A percentile compares a stretch with the other conserved stretches of the same genome.
These are phyloP conservation scores for Phoenicopterus ruber DNA, from an alignment of 2,113 vertebrate genomes.

Conservation along the genomic window DNA sequence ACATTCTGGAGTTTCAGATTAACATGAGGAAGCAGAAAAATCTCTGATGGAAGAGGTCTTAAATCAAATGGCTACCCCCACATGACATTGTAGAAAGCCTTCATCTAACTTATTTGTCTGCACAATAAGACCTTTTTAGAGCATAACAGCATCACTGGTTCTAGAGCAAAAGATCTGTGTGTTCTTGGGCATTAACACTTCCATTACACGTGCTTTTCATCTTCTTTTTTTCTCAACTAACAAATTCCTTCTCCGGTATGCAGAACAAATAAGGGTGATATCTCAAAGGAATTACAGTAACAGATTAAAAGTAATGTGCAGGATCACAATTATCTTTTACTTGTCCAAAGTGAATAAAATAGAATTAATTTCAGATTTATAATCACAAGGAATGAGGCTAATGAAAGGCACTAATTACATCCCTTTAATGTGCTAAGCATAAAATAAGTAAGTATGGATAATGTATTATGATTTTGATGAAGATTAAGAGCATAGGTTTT, in stretches of 20 bases:
- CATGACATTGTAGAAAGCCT: rapidly evolving
- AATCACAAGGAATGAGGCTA: not conserved
- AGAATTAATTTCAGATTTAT: slow-evolving; percentile 17
- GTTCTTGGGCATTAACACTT: not conserved
- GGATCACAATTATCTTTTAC: not conserved
- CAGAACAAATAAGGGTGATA: not conserved
- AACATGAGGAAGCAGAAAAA: not conserved
- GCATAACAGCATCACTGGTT: not conserved
- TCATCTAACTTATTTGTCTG: not conserved
- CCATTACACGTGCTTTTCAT: not conserved
- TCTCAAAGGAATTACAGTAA: not conserved
- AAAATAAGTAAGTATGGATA: not conserved
- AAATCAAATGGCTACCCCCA: not conserved
- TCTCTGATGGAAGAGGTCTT: not conserved
- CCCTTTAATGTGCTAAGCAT: not conserved
- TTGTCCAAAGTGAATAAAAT: slow-evolving; percentile 17
- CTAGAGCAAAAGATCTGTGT: not conserved
- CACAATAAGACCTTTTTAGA: not conserved
- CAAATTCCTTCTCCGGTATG: not conserved
- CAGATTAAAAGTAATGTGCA: not conserved
- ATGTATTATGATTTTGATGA: not conserved
- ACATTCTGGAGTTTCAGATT: not conserved
- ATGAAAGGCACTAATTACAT: slow-evolving; percentile 28
- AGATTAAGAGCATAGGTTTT: not conserved
- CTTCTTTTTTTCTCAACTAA: not conserved